Percentiles rank a stretch among this genome's conserved stretches.
These are phyloP conservation scores for Brenthis daphne DNA, from an alignment of 2,888 invertebrate species.

Conservation along the genomic window DNA sequence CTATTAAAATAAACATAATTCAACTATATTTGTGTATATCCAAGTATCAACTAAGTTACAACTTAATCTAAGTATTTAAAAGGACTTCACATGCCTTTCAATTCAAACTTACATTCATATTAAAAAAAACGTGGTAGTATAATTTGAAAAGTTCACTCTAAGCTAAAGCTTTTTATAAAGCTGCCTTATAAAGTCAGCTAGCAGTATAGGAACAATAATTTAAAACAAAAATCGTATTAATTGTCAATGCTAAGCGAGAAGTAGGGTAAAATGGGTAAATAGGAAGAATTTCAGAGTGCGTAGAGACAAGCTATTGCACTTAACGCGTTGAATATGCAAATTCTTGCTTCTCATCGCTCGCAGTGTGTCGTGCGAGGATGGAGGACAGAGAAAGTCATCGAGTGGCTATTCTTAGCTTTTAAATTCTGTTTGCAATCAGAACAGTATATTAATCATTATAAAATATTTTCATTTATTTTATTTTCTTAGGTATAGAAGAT, in stretches of 20 bases:
- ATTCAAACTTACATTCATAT: no score
- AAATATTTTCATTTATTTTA: no score
- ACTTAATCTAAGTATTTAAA: no score
- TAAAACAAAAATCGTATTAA: slow-evolving; percentile 50
- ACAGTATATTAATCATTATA: no score
- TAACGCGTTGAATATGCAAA: slow-evolving; percentile 78
- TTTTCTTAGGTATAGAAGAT: no score
- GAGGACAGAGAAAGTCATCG: slow-evolving; percentile 44
- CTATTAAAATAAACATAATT: no score
- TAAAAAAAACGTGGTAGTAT: background rate
- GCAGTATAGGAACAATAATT: slow-evolving; percentile 18
- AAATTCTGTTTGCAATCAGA: no score
- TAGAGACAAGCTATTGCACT: slow-evolving; percentile 80
- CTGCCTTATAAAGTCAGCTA: background rate
- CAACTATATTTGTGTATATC: no score
- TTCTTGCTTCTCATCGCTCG: slow-evolving; percentile 67
- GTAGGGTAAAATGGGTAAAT: slow-evolving; percentile 47
- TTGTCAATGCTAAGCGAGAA: slow-evolving; percentile 56
- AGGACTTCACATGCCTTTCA: no score
- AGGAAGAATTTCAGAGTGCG: slow-evolving; percentile 68
- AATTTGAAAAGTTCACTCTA: background rate
- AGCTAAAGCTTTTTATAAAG: background rate
- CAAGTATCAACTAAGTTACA: no score
- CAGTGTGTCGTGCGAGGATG: slow-evolving; percentile 67
- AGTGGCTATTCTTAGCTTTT: slow-evolving; percentile 38